These are phyloP conservation scores for Mus musculus DNA, from an alignment of 2,113 vertebrate species.

Conservation along the genomic window DNA sequence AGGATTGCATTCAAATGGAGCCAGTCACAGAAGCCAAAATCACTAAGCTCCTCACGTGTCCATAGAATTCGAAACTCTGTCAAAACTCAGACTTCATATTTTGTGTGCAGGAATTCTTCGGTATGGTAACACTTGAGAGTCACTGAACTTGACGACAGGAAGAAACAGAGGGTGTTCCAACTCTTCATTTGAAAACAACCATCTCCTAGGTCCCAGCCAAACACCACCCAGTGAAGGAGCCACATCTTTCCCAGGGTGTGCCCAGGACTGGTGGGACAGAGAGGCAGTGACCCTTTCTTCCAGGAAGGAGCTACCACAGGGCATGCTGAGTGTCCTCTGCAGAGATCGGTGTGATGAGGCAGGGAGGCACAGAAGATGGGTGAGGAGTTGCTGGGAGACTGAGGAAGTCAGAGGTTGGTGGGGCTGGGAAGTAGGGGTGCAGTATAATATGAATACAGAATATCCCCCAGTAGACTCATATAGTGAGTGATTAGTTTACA, in stretches of 20 bases:
- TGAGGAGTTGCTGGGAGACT: no score
- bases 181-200: not conserved
- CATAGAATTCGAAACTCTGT: not conserved
- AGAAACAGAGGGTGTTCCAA: not conserved
- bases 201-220: not conserved
- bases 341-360: not conserved
- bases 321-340: accelerated
- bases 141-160: not conserved
- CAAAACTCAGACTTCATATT: not conserved
- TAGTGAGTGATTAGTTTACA: not conserved
- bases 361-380: no score
- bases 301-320: not conserved
- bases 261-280: not conserved
- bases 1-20: not conserved
- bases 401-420: not conserved
- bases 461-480: not conserved
- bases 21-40: not conserved
- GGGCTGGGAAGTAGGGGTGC: not conserved
- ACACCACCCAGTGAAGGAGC: not conserved
- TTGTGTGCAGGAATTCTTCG: not conserved
- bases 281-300: no score
- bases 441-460: not conserved
- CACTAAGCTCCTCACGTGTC: not conserved
- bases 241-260: not conserved
- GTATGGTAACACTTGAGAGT: not conserved